phyloP scores from a whole-genome alignment of 1,140 invertebrate genomes.

The Achatina immaculata region DNA sequence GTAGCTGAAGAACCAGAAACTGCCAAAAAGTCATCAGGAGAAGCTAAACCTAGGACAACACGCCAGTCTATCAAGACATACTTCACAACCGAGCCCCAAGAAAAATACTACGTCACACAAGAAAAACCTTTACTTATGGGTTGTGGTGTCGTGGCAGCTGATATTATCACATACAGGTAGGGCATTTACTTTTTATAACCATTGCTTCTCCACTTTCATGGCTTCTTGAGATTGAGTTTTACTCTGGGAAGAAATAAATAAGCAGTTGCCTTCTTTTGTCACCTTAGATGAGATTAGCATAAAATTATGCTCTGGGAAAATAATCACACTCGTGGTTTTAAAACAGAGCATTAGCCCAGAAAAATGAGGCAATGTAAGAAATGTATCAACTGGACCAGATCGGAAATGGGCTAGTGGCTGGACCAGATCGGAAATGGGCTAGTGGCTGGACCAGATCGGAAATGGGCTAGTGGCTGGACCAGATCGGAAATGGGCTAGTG shows the following conservation, averaged over 20 bases:
- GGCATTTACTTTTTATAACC: background rate
- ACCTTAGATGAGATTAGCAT: background rate
- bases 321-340: too few species aligned
- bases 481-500: too few species aligned
- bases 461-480: too few species aligned
- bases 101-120: conserved; percentile 9
- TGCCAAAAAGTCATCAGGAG: background rate
- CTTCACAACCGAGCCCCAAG: conserved; percentile 7
- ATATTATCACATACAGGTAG: conserved; percentile 17
- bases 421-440: too few species aligned
- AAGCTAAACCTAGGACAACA: background rate
- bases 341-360: too few species aligned
- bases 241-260: background rate
- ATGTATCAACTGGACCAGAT: too few species aligned
- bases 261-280: background rate
- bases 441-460: too few species aligned
- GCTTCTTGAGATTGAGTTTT: background rate
- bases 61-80: conserved; percentile 14
- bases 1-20: background rate
- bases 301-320: too few species aligned
- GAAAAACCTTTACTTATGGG: background rate
- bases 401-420: too few species aligned
- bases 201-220: background rate
- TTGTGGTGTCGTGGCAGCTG: conserved; percentile 10
- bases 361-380: too few species aligned